Evolutionary conservation across 2,797 vertebrate species (phyloP).

Genomic region (Arrhamphus sclerolepis): DNA sequence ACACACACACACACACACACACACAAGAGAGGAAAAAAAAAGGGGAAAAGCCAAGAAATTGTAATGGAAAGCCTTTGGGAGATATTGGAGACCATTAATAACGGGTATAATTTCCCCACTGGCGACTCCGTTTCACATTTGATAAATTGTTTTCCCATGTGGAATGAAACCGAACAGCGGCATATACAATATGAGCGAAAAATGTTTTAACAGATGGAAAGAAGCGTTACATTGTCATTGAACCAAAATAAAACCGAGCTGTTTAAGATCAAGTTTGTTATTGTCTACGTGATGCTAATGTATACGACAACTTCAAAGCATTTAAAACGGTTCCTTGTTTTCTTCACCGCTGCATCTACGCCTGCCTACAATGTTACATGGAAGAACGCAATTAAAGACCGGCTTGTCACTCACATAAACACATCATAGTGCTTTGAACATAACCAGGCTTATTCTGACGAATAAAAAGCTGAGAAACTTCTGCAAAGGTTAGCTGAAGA

Average conservation of each 20-base stretch:
- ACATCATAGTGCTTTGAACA: neutral
- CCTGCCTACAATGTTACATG: slow-evolving; percentile 20
- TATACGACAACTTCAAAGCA: too few species aligned
- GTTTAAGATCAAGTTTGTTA: too few species aligned
- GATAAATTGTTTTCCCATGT: slow-evolving; percentile 50
- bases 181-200: slow-evolving; percentile 9
- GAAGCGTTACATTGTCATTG: slow-evolving; percentile 1
- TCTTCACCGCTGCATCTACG: neutral
- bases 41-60: slow-evolving; percentile 71
- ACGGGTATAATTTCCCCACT: slow-evolving; percentile 60
- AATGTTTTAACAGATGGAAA: slow-evolving; percentile 22
- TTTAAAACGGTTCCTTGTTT: too few species aligned
- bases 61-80: slow-evolving; percentile 68
- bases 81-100: slow-evolving; percentile 74
- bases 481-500: slow-evolving; percentile 46
- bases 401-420: slow-evolving; percentile 10
- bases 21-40: slow-evolving; percentile 32
- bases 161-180: slow-evolving; percentile 39
- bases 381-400: slow-evolving; percentile 42
- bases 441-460: neutral
- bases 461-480: slow-evolving; percentile 36
- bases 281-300: too few species aligned
- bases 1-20: too few species aligned
- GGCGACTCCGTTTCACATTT: slow-evolving; percentile 53
- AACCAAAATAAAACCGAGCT: neutral